phyloP scores from a whole-genome alignment of 2,797 vertebrate genomes.

The Chiloscyllium punctatum region DNA sequence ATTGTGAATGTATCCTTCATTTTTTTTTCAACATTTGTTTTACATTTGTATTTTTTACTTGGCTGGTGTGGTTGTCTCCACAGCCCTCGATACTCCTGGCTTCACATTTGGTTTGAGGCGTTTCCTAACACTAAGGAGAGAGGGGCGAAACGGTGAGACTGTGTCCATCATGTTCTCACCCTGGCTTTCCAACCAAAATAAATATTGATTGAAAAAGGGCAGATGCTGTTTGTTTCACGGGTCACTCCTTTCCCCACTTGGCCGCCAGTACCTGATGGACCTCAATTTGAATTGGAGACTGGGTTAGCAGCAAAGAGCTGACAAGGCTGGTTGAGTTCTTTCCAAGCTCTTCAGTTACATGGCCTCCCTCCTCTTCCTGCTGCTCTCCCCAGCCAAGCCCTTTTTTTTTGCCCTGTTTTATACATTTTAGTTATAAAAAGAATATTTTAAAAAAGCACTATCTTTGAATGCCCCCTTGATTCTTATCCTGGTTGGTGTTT shows the following conservation, averaged over 20 bases:
- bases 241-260: not conserved
- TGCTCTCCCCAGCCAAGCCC: not conserved
- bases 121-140: conserved; percentile 20
- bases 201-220: conserved; percentile 4
- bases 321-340: not conserved
- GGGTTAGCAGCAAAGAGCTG: not conserved
- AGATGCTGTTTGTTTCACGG: not conserved
- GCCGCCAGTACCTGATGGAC: not conserved
- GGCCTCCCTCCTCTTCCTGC: not conserved
- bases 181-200: not conserved
- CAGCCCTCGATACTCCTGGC: not conserved
- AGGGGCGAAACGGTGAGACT: not conserved
- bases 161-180: not conserved
- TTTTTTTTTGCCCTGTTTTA: not conserved
- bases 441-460: not conserved
- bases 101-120: conserved; percentile 20
- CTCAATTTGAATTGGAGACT: not conserved
- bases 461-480: not conserved
- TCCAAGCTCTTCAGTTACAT: not conserved
- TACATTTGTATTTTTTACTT: conserved; percentile 34
- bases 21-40: conserved; percentile 33
- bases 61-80: conserved; percentile 17
- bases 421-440: not conserved
- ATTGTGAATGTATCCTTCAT: conserved; percentile 34
- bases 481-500: no score